Conservation (phyloP, 2,888 invertebrate species). For the Liopterus haemorrhoidalis region DNA sequence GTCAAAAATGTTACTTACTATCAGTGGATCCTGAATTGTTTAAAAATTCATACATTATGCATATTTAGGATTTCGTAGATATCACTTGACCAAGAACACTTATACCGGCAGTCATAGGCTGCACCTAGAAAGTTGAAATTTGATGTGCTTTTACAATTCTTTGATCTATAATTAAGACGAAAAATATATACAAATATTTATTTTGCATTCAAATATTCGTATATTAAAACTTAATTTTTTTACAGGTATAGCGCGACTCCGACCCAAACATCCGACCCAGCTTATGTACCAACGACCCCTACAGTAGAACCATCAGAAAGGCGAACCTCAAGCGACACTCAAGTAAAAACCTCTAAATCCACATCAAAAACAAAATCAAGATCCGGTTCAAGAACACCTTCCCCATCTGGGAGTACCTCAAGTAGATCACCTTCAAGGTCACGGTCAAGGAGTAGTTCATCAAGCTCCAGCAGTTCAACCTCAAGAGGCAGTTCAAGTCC, state of each 20-base stretch:
- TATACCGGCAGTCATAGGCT: no score
- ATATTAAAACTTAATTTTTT: no score
- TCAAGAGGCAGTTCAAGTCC: constrained; percentile 55
- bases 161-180: no score
- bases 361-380: constrained; percentile 42
- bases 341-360: constrained; percentile 42
- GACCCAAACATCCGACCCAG: constrained; percentile 36
- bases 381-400: constrained; percentile 51
- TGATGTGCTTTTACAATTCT: no score
- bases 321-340: constrained; percentile 30
- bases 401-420: constrained; percentile 51
- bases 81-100: no score
- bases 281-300: constrained; percentile 43
- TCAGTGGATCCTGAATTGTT: no score
- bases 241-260: constrained; percentile 44
- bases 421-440: constrained; percentile 52
- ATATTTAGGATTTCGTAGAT: no score
- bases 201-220: no score
- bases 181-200: no score
- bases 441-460: constrained; percentile 51
- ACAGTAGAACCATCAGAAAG: constrained; percentile 37
- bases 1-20: no score
- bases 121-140: no score
- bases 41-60: no score
- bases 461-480: constrained; percentile 57